These are phyloP conservation scores for Noturus placidus DNA, from an alignment of 2,113 vertebrate species.

Conservation along the genomic window DNA sequence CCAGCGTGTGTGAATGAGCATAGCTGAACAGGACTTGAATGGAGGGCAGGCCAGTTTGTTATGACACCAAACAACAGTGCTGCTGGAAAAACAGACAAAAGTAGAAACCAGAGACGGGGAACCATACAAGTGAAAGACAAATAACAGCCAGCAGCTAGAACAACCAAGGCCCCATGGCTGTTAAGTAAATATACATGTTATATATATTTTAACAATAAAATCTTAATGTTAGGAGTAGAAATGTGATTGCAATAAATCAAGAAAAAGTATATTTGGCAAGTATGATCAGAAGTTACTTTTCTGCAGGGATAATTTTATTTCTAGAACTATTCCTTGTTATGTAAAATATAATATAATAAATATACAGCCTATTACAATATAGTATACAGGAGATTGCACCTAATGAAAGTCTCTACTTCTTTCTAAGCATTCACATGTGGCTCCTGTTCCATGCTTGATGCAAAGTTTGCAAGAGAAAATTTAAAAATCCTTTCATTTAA, in stretches of 20 bases:
- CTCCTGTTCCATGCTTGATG: neutral
- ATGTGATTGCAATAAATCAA: conserved; percentile 39
- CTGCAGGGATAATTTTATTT: neutral
- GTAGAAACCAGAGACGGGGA: conserved; percentile 71
- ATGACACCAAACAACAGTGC: conserved; percentile 76
- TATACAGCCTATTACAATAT: neutral
- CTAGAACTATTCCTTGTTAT: neutral
- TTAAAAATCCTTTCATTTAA: neutral
- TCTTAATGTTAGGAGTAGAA: conserved; percentile 54
- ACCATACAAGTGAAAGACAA: conserved; percentile 74
- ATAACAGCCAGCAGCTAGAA: conserved; percentile 70
- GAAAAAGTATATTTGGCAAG: neutral
- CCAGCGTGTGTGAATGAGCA: conserved; percentile 58
- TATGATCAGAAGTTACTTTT: neutral
- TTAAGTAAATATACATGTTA: conserved; percentile 61
- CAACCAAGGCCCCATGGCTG: conserved; percentile 8
- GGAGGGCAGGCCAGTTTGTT: conserved; percentile 64
- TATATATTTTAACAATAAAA: conserved; percentile 69
- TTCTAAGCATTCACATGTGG: neutral
- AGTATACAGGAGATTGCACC: neutral
- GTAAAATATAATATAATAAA: neutral
- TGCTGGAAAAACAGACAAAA: conserved; percentile 72
- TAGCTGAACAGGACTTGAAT: conserved; percentile 56
- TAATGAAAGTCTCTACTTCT: neutral
- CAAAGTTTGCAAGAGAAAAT: neutral